phyloP scores from a whole-genome alignment of 2,797 vertebrate species.

The Danio aesculapii region DNA sequence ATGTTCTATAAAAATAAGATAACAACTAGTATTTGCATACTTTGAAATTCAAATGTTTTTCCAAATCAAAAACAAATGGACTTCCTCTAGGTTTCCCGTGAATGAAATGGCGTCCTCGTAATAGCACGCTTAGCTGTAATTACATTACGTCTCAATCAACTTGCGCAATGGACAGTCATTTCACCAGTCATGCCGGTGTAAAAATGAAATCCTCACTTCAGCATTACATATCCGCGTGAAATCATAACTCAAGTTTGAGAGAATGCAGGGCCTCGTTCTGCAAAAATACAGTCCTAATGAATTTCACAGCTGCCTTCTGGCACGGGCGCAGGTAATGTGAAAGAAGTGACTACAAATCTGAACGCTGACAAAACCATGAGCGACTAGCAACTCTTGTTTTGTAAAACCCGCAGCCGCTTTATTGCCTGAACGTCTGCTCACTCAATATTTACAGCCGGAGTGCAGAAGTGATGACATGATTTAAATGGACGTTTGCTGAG shows the following conservation, averaged over 20 bases:
- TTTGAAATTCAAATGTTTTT: no score
- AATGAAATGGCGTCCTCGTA: background rate
- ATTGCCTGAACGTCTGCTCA: slow-evolving; percentile 46
- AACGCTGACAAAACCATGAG: slow-evolving; percentile 39
- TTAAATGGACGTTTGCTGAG: slow-evolving; percentile 62
- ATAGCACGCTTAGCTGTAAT: background rate
- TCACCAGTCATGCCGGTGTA: slow-evolving; percentile 23
- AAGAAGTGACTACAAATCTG: slow-evolving; percentile 39
- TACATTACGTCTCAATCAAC: slow-evolving; percentile 8
- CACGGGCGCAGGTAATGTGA: slow-evolving; percentile 38
- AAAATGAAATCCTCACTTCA: slow-evolving; percentile 43
- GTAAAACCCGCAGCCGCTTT: slow-evolving; percentile 24
- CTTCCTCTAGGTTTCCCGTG: background rate
- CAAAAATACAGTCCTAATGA: slow-evolving; percentile 36
- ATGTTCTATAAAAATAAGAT: no score
- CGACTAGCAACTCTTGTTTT: slow-evolving; percentile 41
- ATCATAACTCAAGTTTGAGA: slow-evolving; percentile 29
- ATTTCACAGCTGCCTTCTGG: slow-evolving; percentile 34
- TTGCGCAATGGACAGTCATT: slow-evolving; percentile 10
- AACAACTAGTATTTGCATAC: no score
- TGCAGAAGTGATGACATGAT: slow-evolving; percentile 57
- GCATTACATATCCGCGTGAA: slow-evolving; percentile 27
- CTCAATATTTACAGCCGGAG: slow-evolving; percentile 59
- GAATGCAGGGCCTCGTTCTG: slow-evolving; percentile 29
- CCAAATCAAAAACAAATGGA: background rate